Base-by-base conservation (phyloP, 1,140 invertebrate species). In the Venustaconcha ellipsiformis region DNA sequence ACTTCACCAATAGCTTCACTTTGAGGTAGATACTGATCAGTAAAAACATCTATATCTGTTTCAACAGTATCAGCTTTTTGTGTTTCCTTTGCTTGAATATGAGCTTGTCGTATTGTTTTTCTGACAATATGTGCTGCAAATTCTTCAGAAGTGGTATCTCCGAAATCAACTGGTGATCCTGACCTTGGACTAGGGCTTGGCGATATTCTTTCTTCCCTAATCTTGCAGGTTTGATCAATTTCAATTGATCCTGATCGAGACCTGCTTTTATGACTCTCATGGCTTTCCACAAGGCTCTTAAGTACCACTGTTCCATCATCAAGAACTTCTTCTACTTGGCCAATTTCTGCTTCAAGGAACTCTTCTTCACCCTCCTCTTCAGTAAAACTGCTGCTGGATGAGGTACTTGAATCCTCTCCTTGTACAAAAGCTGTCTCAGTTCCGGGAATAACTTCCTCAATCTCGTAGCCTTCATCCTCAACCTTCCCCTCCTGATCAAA, bases 361-460 rank as follows among this genome's bases (percentile, higher is more conserved):
- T 70, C 26, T 4, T 78, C 70, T 18, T 80, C 78, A 12, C 82
- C 74, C 30, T 84, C 79, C 66, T 83, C 78, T 74, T 73, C 76
- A 18, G 64, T 63, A 23, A 66, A 76, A 30, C 74, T 78, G 17
- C 57, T 64, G 63, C 65, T 72, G 62, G 74, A 74, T 8, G 73
- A 70, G 17, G 77, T 70, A 64, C 67, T 68, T n/a, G 64, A 58
- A 68, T 72, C 67, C 13, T 58, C 59, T 15, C 72, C 64, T 37
- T 79, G 63, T 0, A 78, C 67, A 65, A 88, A 88, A 66, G 82
- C 82, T 5, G 83, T 80, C 75, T 86, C 85, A 67, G 87, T 87
- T 13, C 84, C 84, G 20, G 87, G 87, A 20, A 88, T 76, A 30
- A 87, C 80, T 72, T 87, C 87, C 75, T 88, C 84, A 70, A 85